phyloP scores from a whole-genome alignment of 2,888 invertebrate genomes.

The Geophilus truncorum region DNA sequence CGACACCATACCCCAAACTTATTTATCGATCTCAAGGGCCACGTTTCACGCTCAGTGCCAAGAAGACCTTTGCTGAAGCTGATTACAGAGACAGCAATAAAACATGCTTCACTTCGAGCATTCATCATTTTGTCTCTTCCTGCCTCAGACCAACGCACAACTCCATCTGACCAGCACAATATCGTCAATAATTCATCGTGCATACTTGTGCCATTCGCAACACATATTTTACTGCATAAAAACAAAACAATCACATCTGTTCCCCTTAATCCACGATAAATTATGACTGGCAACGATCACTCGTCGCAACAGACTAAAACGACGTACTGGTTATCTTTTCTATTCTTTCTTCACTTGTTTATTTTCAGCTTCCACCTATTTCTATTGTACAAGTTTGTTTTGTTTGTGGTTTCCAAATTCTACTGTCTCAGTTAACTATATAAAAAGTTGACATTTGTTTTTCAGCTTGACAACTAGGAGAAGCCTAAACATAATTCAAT shows the following conservation, averaged over 20 bases:
- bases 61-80: background rate
- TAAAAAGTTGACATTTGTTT: too few species aligned
- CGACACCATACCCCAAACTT: background rate
- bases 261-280: background rate
- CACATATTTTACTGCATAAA: background rate
- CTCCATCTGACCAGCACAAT: background rate
- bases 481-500: too few species aligned
- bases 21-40: background rate
- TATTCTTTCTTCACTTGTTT: too few species aligned
- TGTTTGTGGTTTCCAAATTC: too few species aligned
- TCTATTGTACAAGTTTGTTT: too few species aligned
- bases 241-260: background rate
- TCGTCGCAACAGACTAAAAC: too few species aligned
- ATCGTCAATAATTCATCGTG: background rate
- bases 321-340: too few species aligned
- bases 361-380: too few species aligned
- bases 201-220: background rate
- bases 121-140: background rate
- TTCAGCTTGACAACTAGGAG: too few species aligned
- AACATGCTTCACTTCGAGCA: background rate
- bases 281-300: background rate
- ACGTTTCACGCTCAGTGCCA: background rate
- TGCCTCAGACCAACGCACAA: background rate
- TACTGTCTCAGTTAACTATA: too few species aligned
- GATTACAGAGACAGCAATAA: slow-evolving; percentile 3